phyloP scores from a whole-genome alignment of 64 coral and sea anemone genomes.

The Dendronephthya gigantea region DNA sequence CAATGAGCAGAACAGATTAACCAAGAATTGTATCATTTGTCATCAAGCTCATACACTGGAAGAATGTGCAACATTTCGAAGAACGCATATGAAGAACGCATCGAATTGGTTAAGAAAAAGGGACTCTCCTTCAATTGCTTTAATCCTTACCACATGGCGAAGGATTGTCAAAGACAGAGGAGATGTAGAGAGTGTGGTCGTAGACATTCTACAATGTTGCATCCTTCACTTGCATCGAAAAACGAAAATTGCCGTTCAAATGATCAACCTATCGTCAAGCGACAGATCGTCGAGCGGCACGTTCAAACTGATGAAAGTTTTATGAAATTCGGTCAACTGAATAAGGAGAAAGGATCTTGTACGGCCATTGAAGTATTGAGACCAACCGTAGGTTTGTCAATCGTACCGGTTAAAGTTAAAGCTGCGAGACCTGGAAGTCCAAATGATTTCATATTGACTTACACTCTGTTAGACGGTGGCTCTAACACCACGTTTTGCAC shows the following conservation, averaged over 20 bases:
- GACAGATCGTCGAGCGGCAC: not conserved
- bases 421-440: not conserved
- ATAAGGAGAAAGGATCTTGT: too few relatives aligned
- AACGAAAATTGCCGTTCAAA: not conserved
- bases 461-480: not conserved
- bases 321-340: not conserved
- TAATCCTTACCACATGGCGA: not conserved
- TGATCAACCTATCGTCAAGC: not conserved
- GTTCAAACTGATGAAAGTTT: not conserved
- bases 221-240: not conserved
- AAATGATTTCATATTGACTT: not conserved
- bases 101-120: not conserved
- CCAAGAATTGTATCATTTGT: not conserved
- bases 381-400: too few relatives aligned
- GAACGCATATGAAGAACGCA: not conserved
- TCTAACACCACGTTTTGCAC: not conserved
- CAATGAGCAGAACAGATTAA: too few relatives aligned
- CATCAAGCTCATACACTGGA: not conserved
- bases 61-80: not conserved
- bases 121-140: slow-evolving; percentile 1
- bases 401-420: not conserved
- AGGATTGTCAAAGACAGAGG: not conserved
- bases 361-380: too few relatives aligned
- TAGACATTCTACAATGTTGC: not conserved
- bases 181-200: not conserved